Conservation (phyloP, 2,797 vertebrate species). For the Allochrocebus solatus region DNA sequence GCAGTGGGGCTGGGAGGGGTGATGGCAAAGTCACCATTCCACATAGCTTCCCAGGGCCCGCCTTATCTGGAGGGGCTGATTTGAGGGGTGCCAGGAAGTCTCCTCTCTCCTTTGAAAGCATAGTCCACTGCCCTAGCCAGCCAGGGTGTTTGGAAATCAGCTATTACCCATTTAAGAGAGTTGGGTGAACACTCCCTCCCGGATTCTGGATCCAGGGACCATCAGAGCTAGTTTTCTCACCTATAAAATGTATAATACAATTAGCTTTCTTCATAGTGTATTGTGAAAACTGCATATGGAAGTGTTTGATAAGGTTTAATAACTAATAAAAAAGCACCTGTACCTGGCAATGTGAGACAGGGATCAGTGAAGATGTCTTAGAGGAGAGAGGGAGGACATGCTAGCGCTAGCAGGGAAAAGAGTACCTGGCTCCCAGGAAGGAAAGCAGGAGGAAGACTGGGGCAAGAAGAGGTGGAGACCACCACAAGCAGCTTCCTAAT, state of each 20-base stretch:
- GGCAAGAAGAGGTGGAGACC: neutral
- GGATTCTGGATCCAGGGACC: neutral
- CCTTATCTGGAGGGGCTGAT: neutral
- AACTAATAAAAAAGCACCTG: neutral
- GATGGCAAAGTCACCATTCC: neutral
- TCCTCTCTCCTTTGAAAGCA: conserved; percentile 9
- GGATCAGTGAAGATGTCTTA: neutral
- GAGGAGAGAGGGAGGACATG: neutral
- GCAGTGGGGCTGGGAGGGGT: accelerated
- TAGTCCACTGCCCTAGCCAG: neutral
- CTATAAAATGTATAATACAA: neutral
- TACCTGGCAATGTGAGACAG: neutral
- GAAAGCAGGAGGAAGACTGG: neutral
- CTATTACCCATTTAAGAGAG: neutral
- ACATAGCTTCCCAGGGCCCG: neutral
- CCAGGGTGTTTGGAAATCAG: neutral
- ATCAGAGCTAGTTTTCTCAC: neutral
- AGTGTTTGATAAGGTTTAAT: neutral
- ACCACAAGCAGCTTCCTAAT: neutral
- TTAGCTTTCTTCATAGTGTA: neutral
- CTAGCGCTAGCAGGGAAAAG: neutral
- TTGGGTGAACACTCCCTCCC: neutral
- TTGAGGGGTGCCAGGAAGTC: neutral
- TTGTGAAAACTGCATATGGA: neutral
- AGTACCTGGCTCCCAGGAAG: neutral